Evolutionary conservation across 2,113 vertebrate genomes (phyloP).

Genomic region (Ciconia maguari): DNA sequence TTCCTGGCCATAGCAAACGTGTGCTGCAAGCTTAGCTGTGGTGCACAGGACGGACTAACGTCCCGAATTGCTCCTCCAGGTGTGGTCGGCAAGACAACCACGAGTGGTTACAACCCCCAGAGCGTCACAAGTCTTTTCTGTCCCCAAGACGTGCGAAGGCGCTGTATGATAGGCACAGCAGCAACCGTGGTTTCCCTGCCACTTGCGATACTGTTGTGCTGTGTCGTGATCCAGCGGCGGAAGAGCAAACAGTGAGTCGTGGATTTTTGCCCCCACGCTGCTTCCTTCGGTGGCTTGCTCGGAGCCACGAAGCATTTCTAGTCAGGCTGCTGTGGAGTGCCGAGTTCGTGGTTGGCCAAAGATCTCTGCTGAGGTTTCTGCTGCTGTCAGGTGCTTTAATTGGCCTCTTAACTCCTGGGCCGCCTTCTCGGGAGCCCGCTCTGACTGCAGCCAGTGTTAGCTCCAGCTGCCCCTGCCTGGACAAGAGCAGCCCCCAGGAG

Average conservation of each 20-base stretch:
- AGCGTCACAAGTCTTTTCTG: background rate
- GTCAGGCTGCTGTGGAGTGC: background rate
- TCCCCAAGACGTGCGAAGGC: background rate
- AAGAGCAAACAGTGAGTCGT: background rate
- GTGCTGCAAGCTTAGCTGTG: background rate
- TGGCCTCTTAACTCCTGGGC: background rate
- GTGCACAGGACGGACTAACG: background rate
- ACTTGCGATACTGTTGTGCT: background rate
- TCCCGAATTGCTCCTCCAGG: background rate
- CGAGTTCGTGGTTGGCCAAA: background rate
- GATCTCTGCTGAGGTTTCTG: background rate
- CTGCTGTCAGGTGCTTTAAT: background rate
- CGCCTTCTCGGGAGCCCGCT: background rate
- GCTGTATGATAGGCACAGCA: background rate
- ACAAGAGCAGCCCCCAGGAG: background rate
- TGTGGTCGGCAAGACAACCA: too few species aligned
- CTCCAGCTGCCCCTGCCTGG: background rate
- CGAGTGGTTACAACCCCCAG: background rate
- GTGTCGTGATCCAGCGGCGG: too few species aligned
- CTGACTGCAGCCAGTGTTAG: background rate
- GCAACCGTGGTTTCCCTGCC: rapidly evolving
- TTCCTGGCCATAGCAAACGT: rapidly evolving
- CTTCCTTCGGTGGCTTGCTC: background rate
- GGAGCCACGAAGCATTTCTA: background rate
- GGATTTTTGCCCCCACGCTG: too few species aligned